Percentiles rank a stretch among this genome's conserved stretches.
These are phyloP conservation scores for Emydura subglobosa DNA, from an alignment of 2,113 vertebrate genomes.

Conservation along the genomic window DNA sequence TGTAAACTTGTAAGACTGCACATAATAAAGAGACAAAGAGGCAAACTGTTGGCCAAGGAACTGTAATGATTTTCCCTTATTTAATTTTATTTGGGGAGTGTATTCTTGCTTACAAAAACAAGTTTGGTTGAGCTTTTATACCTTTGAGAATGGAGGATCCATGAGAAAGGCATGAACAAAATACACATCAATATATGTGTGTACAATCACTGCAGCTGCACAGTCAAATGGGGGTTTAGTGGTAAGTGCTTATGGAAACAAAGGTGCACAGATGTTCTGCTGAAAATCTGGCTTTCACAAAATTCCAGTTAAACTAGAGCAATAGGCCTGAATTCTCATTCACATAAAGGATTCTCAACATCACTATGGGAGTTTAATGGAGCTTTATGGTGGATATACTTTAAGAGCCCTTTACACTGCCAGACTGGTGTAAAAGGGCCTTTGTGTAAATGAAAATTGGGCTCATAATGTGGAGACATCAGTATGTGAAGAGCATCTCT, in stretches of 20 bases:
- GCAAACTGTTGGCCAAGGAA: slow-evolving; percentile 40
- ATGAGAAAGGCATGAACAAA: neutral
- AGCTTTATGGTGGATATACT: neutral
- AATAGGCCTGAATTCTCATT: neutral
- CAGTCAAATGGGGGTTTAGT: neutral
- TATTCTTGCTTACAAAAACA: slow-evolving; percentile 73
- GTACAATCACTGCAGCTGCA: neutral
- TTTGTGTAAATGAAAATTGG: accelerated
- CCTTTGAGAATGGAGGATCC: slow-evolving; percentile 54
- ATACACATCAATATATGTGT: neutral
- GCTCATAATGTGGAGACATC: neutral
- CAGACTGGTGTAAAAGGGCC: neutral
- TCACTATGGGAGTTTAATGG: neutral
- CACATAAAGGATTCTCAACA: neutral
- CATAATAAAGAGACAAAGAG: slow-evolving; percentile 15
- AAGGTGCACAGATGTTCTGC: neutral
- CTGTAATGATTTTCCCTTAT: slow-evolving; percentile 58
- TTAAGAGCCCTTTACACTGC: neutral
- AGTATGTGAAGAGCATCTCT: accelerated
- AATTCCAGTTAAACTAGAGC: neutral
- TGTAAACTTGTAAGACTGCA: slow-evolving; percentile 46
- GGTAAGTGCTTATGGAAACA: neutral
- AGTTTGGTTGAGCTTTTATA: slow-evolving; percentile 53
- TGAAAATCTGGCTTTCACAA: neutral
- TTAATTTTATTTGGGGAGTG: slow-evolving; percentile 38